A percentile compares a stretch with the other conserved stretches of the same genome.
phyloP scores from a whole-genome alignment of 2,113 vertebrate species.

The Actinemys pallida region DNA sequence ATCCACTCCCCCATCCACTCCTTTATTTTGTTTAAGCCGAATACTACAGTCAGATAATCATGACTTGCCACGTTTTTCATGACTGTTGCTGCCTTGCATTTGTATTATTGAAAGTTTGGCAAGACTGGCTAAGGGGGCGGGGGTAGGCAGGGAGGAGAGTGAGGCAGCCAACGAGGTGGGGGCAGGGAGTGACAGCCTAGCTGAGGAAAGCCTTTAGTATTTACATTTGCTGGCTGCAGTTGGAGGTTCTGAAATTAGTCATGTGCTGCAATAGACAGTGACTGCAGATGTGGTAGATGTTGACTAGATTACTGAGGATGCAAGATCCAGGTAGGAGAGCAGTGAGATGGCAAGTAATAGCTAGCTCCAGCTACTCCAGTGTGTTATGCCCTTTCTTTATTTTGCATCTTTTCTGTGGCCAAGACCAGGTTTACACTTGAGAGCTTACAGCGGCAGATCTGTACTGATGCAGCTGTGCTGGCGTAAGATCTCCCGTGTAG shows the following conservation, averaged over 20 bases:
- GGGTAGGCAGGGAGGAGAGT: neutral
- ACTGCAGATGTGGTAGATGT: accelerated
- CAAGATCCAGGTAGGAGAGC: neutral
- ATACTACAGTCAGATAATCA: neutral
- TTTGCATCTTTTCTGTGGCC: neutral
- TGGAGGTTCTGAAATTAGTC: neutral
- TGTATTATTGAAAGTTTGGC: neutral
- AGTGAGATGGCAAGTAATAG: accelerated
- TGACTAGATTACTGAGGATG: neutral
- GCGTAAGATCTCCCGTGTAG: too few species aligned
- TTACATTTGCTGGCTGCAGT: neutral
- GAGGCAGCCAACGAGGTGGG: neutral
- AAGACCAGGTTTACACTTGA: too few species aligned
- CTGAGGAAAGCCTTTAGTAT: neutral
- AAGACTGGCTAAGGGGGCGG: neutral
- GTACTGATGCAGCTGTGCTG: too few species aligned
- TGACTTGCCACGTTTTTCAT: neutral
- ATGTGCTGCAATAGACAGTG: neutral
- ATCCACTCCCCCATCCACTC: too few species aligned
- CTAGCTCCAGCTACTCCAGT: accelerated
- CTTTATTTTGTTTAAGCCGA: neutral
- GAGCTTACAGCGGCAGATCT: too few species aligned
- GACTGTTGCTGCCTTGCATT: neutral
- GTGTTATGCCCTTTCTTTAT: neutral
- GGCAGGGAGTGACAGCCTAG: neutral